Evolutionary conservation across 2,888 invertebrate genomes (phyloP).

Genomic region (Homarus gammarus): DNA sequence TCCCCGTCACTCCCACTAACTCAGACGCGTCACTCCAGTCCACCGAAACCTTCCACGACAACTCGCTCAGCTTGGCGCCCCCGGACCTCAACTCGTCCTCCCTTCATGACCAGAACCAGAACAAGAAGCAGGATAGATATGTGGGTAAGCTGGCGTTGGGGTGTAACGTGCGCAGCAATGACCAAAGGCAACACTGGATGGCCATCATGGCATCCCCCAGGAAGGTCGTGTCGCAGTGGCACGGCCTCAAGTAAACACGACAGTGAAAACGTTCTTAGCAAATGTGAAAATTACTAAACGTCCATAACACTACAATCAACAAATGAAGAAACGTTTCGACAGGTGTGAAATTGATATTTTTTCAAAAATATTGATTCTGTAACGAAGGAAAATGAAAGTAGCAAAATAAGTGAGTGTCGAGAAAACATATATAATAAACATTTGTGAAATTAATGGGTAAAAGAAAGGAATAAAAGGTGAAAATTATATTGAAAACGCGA

Average conservation of each 20-base stretch:
- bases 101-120: constrained; percentile 35
- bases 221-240: constrained; percentile 73
- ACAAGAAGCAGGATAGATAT: constrained; percentile 53
- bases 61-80: neutral
- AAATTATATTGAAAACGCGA: too few species aligned
- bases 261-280: neutral
- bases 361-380: too few species aligned
- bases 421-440: too few species aligned
- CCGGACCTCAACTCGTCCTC: constrained; percentile 22
- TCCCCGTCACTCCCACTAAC: constrained; percentile 11
- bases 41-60: neutral
- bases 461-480: too few species aligned
- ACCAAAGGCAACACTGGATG: constrained; percentile 64
- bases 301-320: neutral
- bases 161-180: constrained; percentile 51
- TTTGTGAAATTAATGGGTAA: too few species aligned
- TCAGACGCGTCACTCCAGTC: constrained; percentile 15
- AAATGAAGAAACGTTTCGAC: neutral
- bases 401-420: too few species aligned
- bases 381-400: too few species aligned
- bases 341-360: neutral
- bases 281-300: neutral
- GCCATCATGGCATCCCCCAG: constrained; percentile 72
- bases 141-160: constrained; percentile 74
- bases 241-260: constrained; percentile 61